These are phyloP conservation scores for Callimorpha dominula DNA, from an alignment of 2,888 invertebrate genomes.

Conservation along the genomic window DNA sequence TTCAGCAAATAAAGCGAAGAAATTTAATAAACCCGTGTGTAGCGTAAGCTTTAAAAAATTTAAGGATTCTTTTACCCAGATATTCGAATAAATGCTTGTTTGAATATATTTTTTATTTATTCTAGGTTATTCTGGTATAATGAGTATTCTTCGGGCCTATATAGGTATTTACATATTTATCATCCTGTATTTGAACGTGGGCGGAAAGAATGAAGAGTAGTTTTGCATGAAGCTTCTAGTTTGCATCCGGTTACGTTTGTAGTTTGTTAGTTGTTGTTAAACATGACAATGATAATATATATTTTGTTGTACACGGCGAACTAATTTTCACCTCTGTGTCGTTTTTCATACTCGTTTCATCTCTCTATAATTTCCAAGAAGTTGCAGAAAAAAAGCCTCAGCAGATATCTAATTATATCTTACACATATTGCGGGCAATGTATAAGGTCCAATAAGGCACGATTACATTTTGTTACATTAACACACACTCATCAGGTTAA, in stretches of 20 bases:
- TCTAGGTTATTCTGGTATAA: not conserved
- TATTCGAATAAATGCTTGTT: not conserved
- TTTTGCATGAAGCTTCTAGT: slow-evolving; percentile 35
- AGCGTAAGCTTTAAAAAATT: slow-evolving; percentile 47
- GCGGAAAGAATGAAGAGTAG: slow-evolving; percentile 48
- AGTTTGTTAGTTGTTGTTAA: slow-evolving; percentile 11
- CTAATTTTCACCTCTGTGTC: not conserved
- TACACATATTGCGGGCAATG: not conserved
- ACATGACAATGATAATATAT: not conserved
- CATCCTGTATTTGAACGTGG: slow-evolving; percentile 27
- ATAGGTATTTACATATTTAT: slow-evolving; percentile 20
- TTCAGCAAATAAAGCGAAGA: slow-evolving; percentile 40
- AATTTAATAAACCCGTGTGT: slow-evolving; percentile 54
- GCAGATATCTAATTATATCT: not conserved
- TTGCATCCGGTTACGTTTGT: slow-evolving; percentile 30
- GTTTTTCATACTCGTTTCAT: not conserved
- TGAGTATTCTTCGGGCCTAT: slow-evolving; percentile 19
- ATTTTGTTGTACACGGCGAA: not conserved
- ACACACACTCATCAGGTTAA: too few species aligned
- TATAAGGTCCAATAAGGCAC: not conserved
- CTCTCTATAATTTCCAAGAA: too few species aligned
- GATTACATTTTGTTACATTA: not conserved
- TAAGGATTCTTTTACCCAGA: not conserved
- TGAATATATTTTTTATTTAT: not conserved
- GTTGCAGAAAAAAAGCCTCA: not conserved